A percentile compares a stretch with the other conserved stretches of the same genome.
These are phyloP conservation scores for Synanthedon tipuliformis DNA, from an alignment of 2,888 invertebrate species.

Conservation along the genomic window DNA sequence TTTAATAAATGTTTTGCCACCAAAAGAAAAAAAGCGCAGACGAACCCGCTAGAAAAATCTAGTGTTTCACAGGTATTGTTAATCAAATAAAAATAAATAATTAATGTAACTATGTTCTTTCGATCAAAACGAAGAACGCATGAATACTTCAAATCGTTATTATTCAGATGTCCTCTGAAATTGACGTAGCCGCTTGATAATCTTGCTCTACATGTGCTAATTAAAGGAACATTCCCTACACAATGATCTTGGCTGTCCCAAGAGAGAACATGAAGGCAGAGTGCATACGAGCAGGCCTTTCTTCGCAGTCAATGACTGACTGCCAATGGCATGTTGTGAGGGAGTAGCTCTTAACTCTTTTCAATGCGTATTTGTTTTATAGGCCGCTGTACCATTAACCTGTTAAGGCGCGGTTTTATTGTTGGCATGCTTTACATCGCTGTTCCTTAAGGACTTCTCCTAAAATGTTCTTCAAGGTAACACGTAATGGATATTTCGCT, in stretches of 20 bases:
- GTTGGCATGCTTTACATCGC: conserved; percentile 16
- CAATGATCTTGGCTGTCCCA: conserved; percentile 59
- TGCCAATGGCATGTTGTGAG: conserved; percentile 46
- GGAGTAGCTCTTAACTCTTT: conserved; percentile 40
- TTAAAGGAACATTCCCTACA: conserved; percentile 52
- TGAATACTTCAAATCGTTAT: conserved; percentile 21
- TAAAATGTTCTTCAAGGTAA: not conserved
- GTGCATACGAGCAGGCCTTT: conserved; percentile 39
- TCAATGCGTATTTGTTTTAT: conserved; percentile 47
- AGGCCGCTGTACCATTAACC: conserved; percentile 14
- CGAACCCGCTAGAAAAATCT: no score
- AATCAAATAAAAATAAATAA: no score
- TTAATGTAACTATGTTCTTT: no score
- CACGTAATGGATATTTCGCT: conserved; percentile 15
- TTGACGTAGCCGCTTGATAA: conserved; percentile 50
- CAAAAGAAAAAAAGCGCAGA: no score
- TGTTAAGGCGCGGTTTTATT: not conserved
- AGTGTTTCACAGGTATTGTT: no score
- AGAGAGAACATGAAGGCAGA: conserved; percentile 29
- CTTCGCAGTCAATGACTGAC: conserved; percentile 49
- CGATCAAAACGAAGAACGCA: not conserved
- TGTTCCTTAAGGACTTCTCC: conserved; percentile 1
- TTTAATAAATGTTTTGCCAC: no score
- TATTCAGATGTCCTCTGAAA: conserved; percentile 50
- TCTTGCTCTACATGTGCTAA: conserved; percentile 62